Base-by-base conservation (phyloP, 1,140 invertebrate genomes). In the Cydia amplana region DNA sequence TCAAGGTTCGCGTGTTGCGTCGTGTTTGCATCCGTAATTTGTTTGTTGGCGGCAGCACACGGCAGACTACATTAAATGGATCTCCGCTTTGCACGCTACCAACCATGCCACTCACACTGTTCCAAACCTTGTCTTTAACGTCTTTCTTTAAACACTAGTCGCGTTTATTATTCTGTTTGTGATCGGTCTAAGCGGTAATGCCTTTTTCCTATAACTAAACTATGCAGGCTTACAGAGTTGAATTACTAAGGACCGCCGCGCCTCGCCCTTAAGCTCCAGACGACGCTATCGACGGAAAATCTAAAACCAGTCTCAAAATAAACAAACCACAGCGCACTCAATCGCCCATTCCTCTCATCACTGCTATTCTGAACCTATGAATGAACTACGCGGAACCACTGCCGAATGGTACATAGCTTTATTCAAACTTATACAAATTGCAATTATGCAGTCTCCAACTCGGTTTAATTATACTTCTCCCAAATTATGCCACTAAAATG, bases 1-100 rank as follows among this genome's bases (percentile, higher is more conserved):
- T 90, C 88, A 87, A 82, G 86, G 83, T 78, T 91, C 83, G 91
- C 89, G 89, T 91, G 89, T 85, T 87, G 82, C 83, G 80, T 86
- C 83, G 86, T 92, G 89, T 92, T 92, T 92, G 89, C 89, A 92
- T 91, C 89, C 78, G 82, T 90, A 91, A 92, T 92, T 91, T 92
- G 91, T 92, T 92, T 91, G 89, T 87, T 90, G 88, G 86, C 88
- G 86, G 83, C 86, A 84, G 84, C 83, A 80, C 80, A 86, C 82
- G 83, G 84, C 86, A 85, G 86, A 82, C 84, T 88, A 90, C 89
- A 88, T 90, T 91, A 90, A 67, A 91, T 90, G 88, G 87, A 90
- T 89, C 85, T 87, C 77, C 73, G 82, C 78, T 74, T 73, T 70
- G 82, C 89, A 91, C 88, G 90, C 88, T 79, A 81, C 78, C 76